These are phyloP conservation scores for Sphyrna mokarran DNA, from an alignment of 2,113 vertebrate genomes.

Conservation along the genomic window DNA sequence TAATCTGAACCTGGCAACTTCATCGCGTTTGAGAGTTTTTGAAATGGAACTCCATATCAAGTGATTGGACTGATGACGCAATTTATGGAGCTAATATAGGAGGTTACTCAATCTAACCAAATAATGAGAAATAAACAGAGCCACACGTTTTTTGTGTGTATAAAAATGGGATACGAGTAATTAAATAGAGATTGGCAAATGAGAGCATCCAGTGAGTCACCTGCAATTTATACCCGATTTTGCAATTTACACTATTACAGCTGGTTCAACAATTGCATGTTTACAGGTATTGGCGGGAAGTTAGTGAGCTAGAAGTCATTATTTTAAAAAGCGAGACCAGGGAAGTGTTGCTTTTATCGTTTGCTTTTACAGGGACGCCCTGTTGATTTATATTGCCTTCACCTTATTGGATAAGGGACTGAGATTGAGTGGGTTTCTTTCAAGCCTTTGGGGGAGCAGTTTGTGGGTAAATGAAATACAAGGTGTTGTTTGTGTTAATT, in stretches of 20 bases:
- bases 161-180: background rate
- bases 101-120: background rate
- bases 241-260: background rate
- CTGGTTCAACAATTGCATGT: background rate
- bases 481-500: background rate
- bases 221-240: background rate
- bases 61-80: background rate
- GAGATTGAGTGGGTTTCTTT: background rate
- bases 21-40: background rate
- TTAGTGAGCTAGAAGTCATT: background rate
- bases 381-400: background rate
- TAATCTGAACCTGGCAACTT: background rate
- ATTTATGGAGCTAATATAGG: background rate
- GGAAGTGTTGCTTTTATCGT: background rate
- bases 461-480: background rate
- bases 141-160: background rate
- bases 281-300: background rate
- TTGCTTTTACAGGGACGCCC: background rate
- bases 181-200: background rate
- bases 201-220: background rate
- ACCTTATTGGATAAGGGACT: background rate
- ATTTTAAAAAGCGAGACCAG: background rate
- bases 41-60: background rate
- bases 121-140: background rate
- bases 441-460: background rate